A percentile compares a stretch with the other conserved stretches of the same genome.
phyloP scores from a whole-genome alignment of 37 sponge, comb jelly and placozoan genomes.

The Spongilla lacustris region DNA sequence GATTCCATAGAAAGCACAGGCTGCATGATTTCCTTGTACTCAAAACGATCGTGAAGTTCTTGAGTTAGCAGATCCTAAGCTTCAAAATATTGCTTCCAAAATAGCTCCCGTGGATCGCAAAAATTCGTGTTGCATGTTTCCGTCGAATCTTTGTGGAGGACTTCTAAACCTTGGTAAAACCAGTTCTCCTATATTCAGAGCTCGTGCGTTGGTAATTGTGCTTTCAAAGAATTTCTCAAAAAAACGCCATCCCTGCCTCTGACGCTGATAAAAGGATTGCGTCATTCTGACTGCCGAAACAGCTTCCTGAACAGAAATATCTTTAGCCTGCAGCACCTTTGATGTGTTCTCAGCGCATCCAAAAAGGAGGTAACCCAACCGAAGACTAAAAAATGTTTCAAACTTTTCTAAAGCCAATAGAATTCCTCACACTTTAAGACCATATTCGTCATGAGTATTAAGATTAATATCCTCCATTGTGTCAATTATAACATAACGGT shows the following conservation, averaged over 20 bases:
- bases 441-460: constrained; percentile 69
- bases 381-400: constrained; percentile 61
- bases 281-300: constrained; percentile 46
- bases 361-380: constrained; percentile 54
- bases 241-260: constrained; percentile 21
- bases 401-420: constrained; percentile 58
- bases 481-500: constrained; percentile 46
- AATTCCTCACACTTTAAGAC: constrained; percentile 63
- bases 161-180: constrained; percentile 45
- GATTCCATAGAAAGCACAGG: constrained; percentile 35
- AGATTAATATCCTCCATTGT: constrained; percentile 55
- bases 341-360: constrained; percentile 54
- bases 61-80: not conserved
- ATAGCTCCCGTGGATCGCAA: not conserved
- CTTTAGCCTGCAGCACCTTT: constrained; percentile 45
- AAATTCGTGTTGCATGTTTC: constrained; percentile 2
- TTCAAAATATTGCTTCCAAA: not conserved
- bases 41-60: constrained; percentile 49
- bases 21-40: constrained; percentile 15
- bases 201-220: constrained; percentile 10
- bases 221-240: constrained; percentile 31
- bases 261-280: constrained; percentile 39
- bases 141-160: constrained; percentile 42
- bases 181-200: constrained; percentile 38
- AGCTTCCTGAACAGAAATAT: constrained; percentile 62